Evolutionary conservation across 2,113 vertebrate species (phyloP).

Genomic region (Tautogolabrus adspersus): DNA sequence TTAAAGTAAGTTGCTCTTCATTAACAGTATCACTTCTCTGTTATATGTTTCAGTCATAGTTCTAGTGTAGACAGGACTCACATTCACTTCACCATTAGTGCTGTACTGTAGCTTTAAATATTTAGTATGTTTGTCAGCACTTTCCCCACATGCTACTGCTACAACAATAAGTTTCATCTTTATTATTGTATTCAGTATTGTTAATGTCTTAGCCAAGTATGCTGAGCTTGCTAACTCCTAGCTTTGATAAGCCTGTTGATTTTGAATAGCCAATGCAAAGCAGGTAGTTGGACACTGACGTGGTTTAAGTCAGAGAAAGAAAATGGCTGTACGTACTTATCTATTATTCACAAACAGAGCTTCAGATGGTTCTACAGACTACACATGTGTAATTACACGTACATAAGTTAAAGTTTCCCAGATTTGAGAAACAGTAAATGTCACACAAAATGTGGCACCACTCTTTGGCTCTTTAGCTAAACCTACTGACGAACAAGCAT

Average conservation of each 20-base stretch:
- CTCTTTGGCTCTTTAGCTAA: not conserved
- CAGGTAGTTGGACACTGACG: not conserved
- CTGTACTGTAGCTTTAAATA: conserved; percentile 29
- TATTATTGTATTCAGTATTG: not conserved
- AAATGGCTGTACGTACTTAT: not conserved
- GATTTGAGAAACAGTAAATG: not conserved
- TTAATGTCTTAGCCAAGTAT: not conserved
- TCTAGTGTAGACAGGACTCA: not conserved
- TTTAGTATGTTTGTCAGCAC: conserved; percentile 32
- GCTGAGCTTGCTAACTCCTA: not conserved
- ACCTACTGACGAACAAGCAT: not conserved
- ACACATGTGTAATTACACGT: no score
- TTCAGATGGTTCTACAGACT: not conserved
- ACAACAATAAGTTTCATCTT: not conserved
- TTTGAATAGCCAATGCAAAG: not conserved
- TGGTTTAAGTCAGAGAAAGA: not conserved
- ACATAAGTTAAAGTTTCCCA: no score
- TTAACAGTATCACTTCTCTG: not conserved
- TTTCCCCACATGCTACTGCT: not conserved
- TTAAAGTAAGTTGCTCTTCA: not conserved
- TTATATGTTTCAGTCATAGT: not conserved
- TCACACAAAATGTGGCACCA: not conserved
- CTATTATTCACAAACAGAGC: not conserved
- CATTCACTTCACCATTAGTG: conserved; percentile 23
- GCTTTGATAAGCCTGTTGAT: not conserved